Evolutionary conservation across 2,797 vertebrate species (phyloP), one percentile per base, ranked within the genome.

Genomic region (Macroramphosus scolopax): DNA sequence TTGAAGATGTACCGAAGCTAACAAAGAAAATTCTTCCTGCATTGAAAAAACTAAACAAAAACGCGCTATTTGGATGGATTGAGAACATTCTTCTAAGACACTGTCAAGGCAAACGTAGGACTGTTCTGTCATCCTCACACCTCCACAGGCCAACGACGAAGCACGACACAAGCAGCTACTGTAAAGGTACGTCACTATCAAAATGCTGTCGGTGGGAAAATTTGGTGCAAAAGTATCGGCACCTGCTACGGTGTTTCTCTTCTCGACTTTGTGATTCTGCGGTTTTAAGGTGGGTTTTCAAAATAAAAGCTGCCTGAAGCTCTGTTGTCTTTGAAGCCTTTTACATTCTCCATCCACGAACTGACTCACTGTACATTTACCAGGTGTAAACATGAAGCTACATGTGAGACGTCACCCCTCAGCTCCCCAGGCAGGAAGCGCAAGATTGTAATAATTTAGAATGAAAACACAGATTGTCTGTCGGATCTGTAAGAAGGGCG

Each of bases 131-230:
- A 68, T 80, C 67, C 71, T 66, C 67, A 74, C 62, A 54, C 60
- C 62, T 71, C 60, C 72, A 83, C 77, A 51, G 41, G 52, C 31
- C 36, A 74, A 84, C 58, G 28, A 76, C 77, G 81, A 77, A 74
- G 74, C 81, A 86, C 72, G 20, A 81, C 60, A 83, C 82, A 76
- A 84, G 68, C 81, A 74, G 72, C 77, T 84, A 84, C 82, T 49
- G 37, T 72, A 55, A 76, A 80, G 54, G 47, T 72, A 83, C 71
- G 56, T 76, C 76, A 72, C 71, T 66, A 68, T 81, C 75, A 51
- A 81, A 78, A 85, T 34, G 78, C 81, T 80, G 80, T 80, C 68
- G 71, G 77, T 80, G 78, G 64, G 49, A 64, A 59, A 41, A 13
- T 57, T 76, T 75, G 63, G 66, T 80, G 74, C 65, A 33, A 72